Evolutionary conservation across 1,140 invertebrate species (phyloP).

Genomic region (Ceratosolen fusciceps): DNA sequence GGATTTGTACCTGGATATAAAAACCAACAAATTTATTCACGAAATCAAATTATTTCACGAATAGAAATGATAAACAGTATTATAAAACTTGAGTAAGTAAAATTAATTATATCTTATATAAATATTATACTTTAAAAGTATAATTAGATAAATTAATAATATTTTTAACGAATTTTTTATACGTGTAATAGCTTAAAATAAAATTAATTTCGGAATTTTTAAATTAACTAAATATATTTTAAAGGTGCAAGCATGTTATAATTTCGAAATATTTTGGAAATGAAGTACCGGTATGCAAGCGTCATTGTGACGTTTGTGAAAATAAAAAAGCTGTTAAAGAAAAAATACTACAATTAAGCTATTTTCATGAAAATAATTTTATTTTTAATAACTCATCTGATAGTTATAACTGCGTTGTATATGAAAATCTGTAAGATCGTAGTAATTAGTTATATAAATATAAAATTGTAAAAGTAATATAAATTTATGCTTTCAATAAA

Average conservation of each 20-base stretch:
- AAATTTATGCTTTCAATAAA: too few relatives aligned
- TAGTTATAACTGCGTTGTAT: neutral
- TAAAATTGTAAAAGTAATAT: too few relatives aligned
- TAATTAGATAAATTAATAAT: neutral
- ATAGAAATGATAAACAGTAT: constrained; percentile 4
- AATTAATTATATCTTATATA: neutral
- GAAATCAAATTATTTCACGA: neutral
- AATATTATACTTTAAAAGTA: neutral
- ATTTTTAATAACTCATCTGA: neutral
- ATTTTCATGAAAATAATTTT: neutral
- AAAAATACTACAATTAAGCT: constrained; percentile 2
- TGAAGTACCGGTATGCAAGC: neutral
- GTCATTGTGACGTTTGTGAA: constrained; percentile 28
- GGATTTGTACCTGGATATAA: neutral
- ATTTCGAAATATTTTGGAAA: constrained; percentile 20
- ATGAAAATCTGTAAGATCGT: neutral
- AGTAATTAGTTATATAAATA: too few relatives aligned
- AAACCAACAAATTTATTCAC: neutral
- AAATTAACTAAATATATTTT: neutral
- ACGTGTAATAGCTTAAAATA: neutral
- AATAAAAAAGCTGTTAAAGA: neutral
- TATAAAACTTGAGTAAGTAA: neutral
- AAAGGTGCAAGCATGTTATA: constrained; percentile 14
- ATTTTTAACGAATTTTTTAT: neutral
- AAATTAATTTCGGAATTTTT: neutral